Conservation (phyloP, 2,888 invertebrate species). For the Orthonevra nobilis region DNA sequence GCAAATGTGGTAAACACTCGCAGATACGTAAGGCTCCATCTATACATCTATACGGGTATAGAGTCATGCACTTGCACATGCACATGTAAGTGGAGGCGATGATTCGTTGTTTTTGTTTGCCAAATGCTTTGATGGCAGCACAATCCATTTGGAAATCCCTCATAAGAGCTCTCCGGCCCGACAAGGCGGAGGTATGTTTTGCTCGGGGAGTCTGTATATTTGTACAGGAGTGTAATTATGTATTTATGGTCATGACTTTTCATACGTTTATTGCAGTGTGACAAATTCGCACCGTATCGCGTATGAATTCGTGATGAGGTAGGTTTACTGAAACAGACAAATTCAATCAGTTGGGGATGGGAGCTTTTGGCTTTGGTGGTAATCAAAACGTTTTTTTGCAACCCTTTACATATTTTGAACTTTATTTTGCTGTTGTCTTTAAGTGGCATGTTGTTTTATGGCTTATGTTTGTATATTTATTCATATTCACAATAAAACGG, state of each 20-base stretch:
- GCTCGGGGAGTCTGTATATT: too few species aligned
- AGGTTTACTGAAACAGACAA: conserved; percentile 23
- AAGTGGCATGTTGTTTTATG: too few species aligned
- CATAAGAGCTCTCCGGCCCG: not conserved
- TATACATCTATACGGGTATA: too few species aligned
- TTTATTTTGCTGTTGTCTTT: too few species aligned
- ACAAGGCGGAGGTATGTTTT: too few species aligned
- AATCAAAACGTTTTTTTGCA: too few species aligned
- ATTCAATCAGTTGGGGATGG: too few species aligned
- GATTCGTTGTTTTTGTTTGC: conserved; percentile 3
- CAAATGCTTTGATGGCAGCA: not conserved
- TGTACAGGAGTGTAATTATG: conserved; percentile 34
- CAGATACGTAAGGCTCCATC: not conserved
- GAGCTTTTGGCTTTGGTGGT: too few species aligned
- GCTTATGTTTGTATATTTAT: too few species aligned
- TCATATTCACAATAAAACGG: too few species aligned
- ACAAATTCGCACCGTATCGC: conserved; percentile 25
- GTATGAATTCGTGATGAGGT: conserved; percentile 21
- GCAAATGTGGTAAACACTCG: conserved; percentile 24
- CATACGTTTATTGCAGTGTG: conserved; percentile 31
- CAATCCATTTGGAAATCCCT: not conserved
- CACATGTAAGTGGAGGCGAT: not conserved
- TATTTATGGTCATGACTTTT: conserved; percentile 38
- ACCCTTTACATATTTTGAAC: too few species aligned
- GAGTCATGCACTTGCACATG: too few species aligned